Evolutionary conservation across 2,113 vertebrate genomes (phyloP).

Genomic region (Okapia johnstoni): DNA sequence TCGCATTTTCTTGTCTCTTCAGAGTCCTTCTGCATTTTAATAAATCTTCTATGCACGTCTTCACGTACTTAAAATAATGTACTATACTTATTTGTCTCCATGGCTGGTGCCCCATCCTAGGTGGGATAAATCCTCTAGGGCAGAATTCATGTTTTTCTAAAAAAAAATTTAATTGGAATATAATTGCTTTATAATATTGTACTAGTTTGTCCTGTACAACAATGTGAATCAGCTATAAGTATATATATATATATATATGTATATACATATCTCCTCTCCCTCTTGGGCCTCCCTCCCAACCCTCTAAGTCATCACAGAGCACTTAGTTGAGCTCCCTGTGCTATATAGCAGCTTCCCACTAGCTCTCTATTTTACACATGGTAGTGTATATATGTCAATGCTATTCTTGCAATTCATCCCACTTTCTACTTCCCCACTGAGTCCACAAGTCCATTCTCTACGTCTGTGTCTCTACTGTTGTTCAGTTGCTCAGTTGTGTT

Average conservation of each 20-base stretch:
- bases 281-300: not conserved
- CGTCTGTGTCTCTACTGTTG: fast-evolving
- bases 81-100: not conserved
- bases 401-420: not conserved
- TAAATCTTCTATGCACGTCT: no score
- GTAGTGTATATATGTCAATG: not conserved
- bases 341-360: not conserved
- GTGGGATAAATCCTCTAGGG: not conserved
- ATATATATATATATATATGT: not conserved
- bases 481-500: not conserved
- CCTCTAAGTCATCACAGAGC: not conserved
- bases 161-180: not conserved
- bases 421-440: not conserved
- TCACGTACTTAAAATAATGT: not conserved
- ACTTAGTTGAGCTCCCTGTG: not conserved
- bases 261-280: not conserved
- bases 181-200: not conserved
- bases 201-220: not conserved
- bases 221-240: not conserved
- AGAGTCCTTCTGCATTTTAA: not conserved
- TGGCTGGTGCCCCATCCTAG: not conserved
- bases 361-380: not conserved
- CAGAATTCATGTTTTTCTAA: not conserved
- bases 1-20: not conserved
- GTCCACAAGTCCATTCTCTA: not conserved